Evolutionary conservation across 2,888 invertebrate genomes (phyloP).

Genomic region (Uropetala carovei): DNA sequence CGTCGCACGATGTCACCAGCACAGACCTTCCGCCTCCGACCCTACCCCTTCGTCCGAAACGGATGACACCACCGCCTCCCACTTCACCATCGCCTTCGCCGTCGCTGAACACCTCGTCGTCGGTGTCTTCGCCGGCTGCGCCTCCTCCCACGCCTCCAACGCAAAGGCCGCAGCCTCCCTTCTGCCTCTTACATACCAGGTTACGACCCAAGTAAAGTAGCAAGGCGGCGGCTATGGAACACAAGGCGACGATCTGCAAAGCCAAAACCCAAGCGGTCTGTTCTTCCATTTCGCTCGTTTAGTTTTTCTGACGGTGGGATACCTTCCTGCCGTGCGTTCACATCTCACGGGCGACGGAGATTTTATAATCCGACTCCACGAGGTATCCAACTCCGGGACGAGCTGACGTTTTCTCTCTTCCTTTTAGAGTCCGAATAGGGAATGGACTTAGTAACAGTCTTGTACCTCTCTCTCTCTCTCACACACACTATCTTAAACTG

Average conservation of each 20-base stretch:
- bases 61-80: constrained; percentile 72
- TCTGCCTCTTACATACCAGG: constrained; percentile 49
- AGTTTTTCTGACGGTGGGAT: neutral
- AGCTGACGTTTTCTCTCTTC: neutral
- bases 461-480: too few species aligned
- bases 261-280: constrained; percentile 78
- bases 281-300: constrained; percentile 24
- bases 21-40: constrained; percentile 84
- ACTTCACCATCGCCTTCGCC: constrained; percentile 72
- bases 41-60: constrained; percentile 31
- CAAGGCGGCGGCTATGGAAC: constrained; percentile 89
- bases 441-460: too few species aligned
- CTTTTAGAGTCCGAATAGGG: neutral
- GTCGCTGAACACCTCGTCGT: constrained; percentile 69
- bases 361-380: neutral
- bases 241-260: constrained; percentile 87
- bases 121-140: constrained; percentile 68
- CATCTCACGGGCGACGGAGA: constrained; percentile 21
- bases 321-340: constrained; percentile 15
- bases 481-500: too few species aligned
- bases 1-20: constrained; percentile 88
- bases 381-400: neutral
- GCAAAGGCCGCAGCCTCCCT: constrained; percentile 81
- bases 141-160: constrained; percentile 72
- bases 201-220: constrained; percentile 81